These are phyloP conservation scores for Drosophila pseudotakahashii DNA, from an alignment of 2,888 invertebrate species.

Conservation along the genomic window DNA sequence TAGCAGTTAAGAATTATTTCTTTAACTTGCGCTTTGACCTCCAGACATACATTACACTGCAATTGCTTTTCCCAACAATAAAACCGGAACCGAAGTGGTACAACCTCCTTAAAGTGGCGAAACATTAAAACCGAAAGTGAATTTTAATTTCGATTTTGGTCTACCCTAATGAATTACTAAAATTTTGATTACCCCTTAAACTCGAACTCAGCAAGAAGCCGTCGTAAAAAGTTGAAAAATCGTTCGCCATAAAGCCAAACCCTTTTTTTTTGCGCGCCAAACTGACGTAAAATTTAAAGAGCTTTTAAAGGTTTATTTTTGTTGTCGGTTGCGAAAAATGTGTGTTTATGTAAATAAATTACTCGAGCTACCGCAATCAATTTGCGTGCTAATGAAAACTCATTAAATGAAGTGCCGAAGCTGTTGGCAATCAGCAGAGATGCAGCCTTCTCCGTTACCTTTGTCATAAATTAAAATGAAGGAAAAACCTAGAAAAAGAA, in stretches of 20 bases:
- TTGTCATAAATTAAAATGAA: constrained; percentile 43
- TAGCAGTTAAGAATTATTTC: background rate
- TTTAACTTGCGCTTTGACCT: background rate
- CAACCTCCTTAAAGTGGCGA: background rate
- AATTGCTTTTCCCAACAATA: background rate
- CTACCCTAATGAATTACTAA: constrained; percentile 20
- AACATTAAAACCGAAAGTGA: constrained; percentile 23
- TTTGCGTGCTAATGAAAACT: constrained; percentile 55
- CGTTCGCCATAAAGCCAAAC: constrained; percentile 22
- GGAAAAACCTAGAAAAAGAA: background rate
- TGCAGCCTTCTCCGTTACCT: constrained; percentile 16
- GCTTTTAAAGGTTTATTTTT: constrained; percentile 17
- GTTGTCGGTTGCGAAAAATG: constrained; percentile 12
- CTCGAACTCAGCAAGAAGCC: background rate
- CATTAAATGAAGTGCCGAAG: constrained; percentile 55
- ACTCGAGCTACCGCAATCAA: constrained; percentile 51
- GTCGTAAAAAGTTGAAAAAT: constrained; percentile 29
- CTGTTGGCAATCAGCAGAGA: constrained; percentile 36
- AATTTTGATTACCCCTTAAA: constrained; percentile 15
- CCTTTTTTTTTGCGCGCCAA: constrained; percentile 7
- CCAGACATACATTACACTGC: background rate
- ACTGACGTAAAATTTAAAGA: constrained; percentile 5
- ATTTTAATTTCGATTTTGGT: constrained; percentile 20
- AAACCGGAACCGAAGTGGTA: background rate
- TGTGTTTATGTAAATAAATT: constrained; percentile 34